Evolutionary conservation across 2,113 vertebrate species (phyloP), one percentile per base, ranked within the genome.

Genomic region (Vombatus ursinus): DNA sequence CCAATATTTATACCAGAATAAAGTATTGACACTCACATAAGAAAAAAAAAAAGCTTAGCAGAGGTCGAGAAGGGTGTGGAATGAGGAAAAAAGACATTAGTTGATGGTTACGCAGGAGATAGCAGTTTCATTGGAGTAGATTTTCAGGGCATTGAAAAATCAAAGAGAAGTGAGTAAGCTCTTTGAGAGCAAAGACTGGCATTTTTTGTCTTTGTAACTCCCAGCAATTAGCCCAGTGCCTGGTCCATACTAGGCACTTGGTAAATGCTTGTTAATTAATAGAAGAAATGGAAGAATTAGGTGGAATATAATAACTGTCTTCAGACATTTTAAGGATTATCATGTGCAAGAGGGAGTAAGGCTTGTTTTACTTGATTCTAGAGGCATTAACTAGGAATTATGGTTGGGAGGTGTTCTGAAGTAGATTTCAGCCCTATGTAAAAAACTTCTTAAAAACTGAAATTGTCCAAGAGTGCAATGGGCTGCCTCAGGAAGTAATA

Each of bases 1-100:
- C 97, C 94, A 23, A 28, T 98, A 97, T 98, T 98, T 96, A 95
- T 97, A 98, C 93, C 97, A 98, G 98, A 98, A 98, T 92, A 97
- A 97, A 98, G 93, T 98, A 98, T 98, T 98, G 96, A 97, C 98
- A 98, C 94, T 95, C 96, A 97, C 31, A 50, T 91, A 95, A 97
- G 8, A 50, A 50, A 50, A 50, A 50, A 50, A 50, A 49, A 49
- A 49, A 49, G 48, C 48, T 49, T 49, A 49, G 48, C 48, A 49
- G 48, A 49, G 48, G 48, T 8, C 22, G 24, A 48, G 7, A 44
- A 90, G 89, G 7, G 16, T 44, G n/a, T 47, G 22, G 89, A 48
- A 49, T 90, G 23, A 49, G 7, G 23, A 3, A 47, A 22, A 44
- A 90, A 48, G 89, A 22, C 3, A 10, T 24, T 44, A 90, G 89